phyloP scores from a whole-genome alignment of 1,140 invertebrate genomes.

The Brachionus calyciflorus region DNA sequence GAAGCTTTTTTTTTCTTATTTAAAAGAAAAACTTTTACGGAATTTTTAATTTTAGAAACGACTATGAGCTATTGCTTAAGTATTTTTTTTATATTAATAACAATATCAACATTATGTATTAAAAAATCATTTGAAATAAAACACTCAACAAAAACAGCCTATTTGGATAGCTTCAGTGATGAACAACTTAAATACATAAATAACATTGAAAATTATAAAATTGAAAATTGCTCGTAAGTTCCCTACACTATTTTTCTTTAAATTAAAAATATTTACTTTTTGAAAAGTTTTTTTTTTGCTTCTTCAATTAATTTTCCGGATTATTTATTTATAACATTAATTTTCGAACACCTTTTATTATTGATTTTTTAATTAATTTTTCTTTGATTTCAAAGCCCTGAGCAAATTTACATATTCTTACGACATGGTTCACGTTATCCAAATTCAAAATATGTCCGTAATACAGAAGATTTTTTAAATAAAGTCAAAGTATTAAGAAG shows the following conservation, averaged over 20 bases:
- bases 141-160: conserved; percentile 44
- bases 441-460: conserved; percentile 21
- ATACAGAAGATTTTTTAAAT: not conserved
- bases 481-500: not conserved
- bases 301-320: no score
- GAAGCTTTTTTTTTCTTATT: not conserved
- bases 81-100: not conserved
- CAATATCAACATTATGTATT: not conserved
- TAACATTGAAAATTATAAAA: conserved; percentile 35
- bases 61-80: conserved; percentile 20
- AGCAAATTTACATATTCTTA: conserved; percentile 30
- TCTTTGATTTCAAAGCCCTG: conserved; percentile 11
- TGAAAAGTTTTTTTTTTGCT: not conserved
- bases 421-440: conserved; percentile 44
- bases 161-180: conserved; percentile 41
- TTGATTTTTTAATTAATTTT: no score
- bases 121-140: not conserved
- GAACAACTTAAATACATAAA: conserved; percentile 37
- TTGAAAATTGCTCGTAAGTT: conserved; percentile 36
- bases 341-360: no score
- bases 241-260: not conserved
- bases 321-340: no score
- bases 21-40: no score
- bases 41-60: conserved; percentile 17
- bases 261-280: not conserved